Percentiles rank a stretch among this genome's conserved stretches.
Evolutionary conservation across 1,140 invertebrate genomes (phyloP).

Genomic region (Saccostrea cuccullata): DNA sequence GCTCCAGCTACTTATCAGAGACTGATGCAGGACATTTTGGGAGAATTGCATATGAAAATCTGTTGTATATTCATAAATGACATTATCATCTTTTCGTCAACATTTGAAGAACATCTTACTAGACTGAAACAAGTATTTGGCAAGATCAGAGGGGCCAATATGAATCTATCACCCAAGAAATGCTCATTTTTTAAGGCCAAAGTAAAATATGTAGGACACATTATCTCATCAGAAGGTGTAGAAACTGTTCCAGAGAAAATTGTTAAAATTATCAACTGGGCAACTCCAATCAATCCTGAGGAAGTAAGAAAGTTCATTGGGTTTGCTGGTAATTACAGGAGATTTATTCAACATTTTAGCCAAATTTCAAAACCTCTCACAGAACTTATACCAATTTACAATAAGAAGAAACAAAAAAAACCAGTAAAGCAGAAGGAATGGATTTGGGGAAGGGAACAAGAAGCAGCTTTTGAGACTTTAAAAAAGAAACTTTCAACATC

Average conservation of each 20-base stretch:
- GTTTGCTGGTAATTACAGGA: no score
- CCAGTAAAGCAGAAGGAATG: constrained; percentile 28
- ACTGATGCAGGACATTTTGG: constrained; percentile 37
- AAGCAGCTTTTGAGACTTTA: not conserved
- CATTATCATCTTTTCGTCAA: constrained; percentile 37
- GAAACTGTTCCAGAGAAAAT: no score
- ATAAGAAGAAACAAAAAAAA: constrained; percentile 31
- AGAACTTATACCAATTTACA: constrained; percentile 42
- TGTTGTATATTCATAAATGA: constrained; percentile 43
- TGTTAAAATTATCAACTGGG: no score
- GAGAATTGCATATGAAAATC: constrained; percentile 38
- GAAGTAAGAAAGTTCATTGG: no score
- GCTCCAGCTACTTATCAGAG: constrained; percentile 36
- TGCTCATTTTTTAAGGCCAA: no score
- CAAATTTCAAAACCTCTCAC: constrained; percentile 56
- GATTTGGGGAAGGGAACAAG: constrained; percentile 47
- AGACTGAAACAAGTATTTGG: no score
- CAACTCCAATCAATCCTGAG: no score
- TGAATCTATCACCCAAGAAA: no score
- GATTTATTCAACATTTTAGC: constrained; percentile 54
- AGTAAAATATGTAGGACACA: no score
- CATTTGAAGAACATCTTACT: constrained; percentile 44
- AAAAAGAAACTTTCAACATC: constrained; percentile 4
- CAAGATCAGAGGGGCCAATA: no score
- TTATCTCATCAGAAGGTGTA: not conserved